Conservation (phyloP, 2,888 invertebrate genomes). For the Therioaphis trifolii region DNA sequence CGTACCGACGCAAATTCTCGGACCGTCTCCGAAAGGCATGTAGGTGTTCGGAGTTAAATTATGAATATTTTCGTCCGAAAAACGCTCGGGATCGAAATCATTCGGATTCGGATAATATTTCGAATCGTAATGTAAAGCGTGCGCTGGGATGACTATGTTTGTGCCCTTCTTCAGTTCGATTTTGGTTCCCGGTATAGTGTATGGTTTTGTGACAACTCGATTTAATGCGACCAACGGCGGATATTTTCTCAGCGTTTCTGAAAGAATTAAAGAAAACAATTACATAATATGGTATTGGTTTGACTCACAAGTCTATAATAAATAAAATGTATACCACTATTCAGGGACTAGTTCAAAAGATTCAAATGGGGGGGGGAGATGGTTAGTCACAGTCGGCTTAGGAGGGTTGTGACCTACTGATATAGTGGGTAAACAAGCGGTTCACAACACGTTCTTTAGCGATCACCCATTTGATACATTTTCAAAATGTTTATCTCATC, state of each 20-base stretch:
- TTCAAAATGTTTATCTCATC: too few species aligned
- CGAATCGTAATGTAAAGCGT: slow-evolving; percentile 68
- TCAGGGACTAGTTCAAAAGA: too few species aligned
- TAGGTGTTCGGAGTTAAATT: slow-evolving; percentile 66
- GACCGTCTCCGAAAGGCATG: slow-evolving; percentile 67
- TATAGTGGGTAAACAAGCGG: too few species aligned
- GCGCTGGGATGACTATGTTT: slow-evolving; percentile 66
- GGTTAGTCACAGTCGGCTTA: too few species aligned
- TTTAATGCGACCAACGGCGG: slow-evolving; percentile 67
- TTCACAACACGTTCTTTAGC: too few species aligned
- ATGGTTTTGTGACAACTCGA: slow-evolving; percentile 66
- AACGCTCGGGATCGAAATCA: slow-evolving; percentile 68
- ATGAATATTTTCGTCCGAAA: slow-evolving; percentile 66
- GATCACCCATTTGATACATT: too few species aligned
- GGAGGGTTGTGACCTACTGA: too few species aligned
- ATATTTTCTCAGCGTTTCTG: slow-evolving; percentile 69
- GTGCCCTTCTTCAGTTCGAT: slow-evolving; percentile 65
- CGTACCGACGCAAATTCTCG: slow-evolving; percentile 66
- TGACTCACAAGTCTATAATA: too few species aligned
- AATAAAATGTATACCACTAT: too few species aligned
- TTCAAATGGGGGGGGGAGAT: too few species aligned
- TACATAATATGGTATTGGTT: too few species aligned
- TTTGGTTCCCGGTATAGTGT: slow-evolving; percentile 66
- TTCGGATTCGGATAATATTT: slow-evolving; percentile 68
- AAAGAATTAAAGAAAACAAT: too few species aligned